Conservation (phyloP, 2,888 invertebrate species). For the Pachycephus smyrnensis region DNA sequence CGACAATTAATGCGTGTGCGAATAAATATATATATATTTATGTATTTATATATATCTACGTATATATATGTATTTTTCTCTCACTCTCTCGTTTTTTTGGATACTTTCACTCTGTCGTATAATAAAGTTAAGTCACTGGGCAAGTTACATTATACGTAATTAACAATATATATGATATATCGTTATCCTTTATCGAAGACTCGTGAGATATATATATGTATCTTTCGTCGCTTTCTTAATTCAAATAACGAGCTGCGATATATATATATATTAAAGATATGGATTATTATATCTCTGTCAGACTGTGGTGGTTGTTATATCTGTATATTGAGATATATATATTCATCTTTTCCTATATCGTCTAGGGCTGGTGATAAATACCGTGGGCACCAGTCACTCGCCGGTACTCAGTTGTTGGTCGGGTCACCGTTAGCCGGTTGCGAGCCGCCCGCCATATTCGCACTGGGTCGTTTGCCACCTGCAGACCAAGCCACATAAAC, state of each 20-base stretch:
- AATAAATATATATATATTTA: slow-evolving; percentile 8
- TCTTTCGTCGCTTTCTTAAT: slow-evolving; percentile 44
- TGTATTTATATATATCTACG: slow-evolving; percentile 7
- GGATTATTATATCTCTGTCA: slow-evolving; percentile 46
- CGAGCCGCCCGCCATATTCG: slow-evolving; percentile 64
- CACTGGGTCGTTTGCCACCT: slow-evolving; percentile 65
- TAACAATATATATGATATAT: neutral
- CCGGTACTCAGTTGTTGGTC: slow-evolving; percentile 65
- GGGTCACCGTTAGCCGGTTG: slow-evolving; percentile 63
- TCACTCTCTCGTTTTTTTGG: slow-evolving; percentile 3
- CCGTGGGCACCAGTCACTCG: slow-evolving; percentile 67
- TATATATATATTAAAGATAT: slow-evolving; percentile 18
- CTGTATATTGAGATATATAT: slow-evolving; percentile 46
- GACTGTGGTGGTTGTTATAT: slow-evolving; percentile 45
- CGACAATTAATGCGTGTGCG: slow-evolving; percentile 13
- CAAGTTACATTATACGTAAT: neutral
- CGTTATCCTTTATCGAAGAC: neutral
- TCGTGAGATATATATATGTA: slow-evolving; percentile 27
- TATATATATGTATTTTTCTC: slow-evolving; percentile 10
- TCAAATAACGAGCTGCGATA: slow-evolving; percentile 47
- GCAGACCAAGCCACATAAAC: slow-evolving; percentile 68
- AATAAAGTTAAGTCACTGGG: neutral
- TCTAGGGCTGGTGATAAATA: slow-evolving; percentile 68
- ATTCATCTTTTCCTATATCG: slow-evolving; percentile 57
- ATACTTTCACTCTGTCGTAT: neutral